Evolutionary conservation across 2,888 invertebrate species (phyloP).

Genomic region (Orchesella flavescens): DNA sequence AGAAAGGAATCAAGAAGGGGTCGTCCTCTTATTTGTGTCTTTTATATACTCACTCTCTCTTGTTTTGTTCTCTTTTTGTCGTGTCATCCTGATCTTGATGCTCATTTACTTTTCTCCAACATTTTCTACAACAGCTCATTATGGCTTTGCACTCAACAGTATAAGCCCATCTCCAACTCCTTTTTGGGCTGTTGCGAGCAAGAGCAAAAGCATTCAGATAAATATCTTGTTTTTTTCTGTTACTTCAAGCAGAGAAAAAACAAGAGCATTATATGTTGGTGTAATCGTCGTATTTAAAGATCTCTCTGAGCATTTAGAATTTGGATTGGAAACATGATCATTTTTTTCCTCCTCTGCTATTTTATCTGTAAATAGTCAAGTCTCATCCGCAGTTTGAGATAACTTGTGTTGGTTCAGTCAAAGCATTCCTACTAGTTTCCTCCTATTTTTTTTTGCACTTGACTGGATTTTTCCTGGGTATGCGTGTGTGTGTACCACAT

Average conservation of each 20-base stretch:
- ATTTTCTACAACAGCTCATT: slow-evolving; percentile 36
- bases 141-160: not conserved
- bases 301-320: slow-evolving; percentile 4
- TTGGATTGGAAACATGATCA: slow-evolving; percentile 2
- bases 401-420: not conserved
- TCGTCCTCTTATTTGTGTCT: not conserved
- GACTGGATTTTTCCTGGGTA: slow-evolving; percentile 1
- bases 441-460: not conserved
- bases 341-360: slow-evolving; percentile 32
- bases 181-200: not conserved
- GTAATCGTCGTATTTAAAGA: slow-evolving; percentile 44
- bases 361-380: slow-evolving; percentile 41
- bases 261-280: slow-evolving; percentile 33
- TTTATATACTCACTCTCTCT: not conserved
- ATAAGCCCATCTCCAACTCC: not conserved
- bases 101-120: not conserved
- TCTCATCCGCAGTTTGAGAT: not conserved
- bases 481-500: slow-evolving; percentile 37
- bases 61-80: not conserved
- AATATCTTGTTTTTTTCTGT: slow-evolving; percentile 46
- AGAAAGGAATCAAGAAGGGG: not conserved
- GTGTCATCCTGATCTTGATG: not conserved
- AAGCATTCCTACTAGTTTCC: not conserved
- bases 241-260: slow-evolving; percentile 5
- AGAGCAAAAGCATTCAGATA: slow-evolving; percentile 23